These are phyloP conservation scores for Acleris emargana DNA, from an alignment of 2,888 invertebrate species.

Conservation along the genomic window DNA sequence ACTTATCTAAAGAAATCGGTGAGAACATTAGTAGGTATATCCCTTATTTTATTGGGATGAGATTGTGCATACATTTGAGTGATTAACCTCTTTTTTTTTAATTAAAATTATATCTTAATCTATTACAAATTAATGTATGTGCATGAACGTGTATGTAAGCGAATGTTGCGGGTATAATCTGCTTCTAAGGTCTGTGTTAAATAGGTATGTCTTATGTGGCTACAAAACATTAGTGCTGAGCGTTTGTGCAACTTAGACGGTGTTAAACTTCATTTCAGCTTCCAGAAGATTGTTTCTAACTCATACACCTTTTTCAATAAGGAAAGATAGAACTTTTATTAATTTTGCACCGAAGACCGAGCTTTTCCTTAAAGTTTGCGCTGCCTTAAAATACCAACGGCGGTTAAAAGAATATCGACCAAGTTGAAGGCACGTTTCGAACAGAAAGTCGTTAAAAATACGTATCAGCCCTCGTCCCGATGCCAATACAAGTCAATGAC, in stretches of 20 bases:
- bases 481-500: constrained; percentile 37
- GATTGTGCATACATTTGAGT: no score
- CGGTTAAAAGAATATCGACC: constrained; percentile 32
- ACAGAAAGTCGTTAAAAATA: constrained; percentile 36
- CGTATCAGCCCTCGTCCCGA: constrained; percentile 20
- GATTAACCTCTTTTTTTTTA: no score
- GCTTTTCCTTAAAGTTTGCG: constrained; percentile 6
- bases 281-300: neutral
- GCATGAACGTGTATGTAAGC: no score
- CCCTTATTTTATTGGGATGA: no score
- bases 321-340: constrained; percentile 28
- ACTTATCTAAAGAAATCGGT: no score
- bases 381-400: constrained; percentile 23
- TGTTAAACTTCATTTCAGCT: neutral
- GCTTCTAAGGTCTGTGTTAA: no score
- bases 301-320: neutral
- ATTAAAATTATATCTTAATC: no score
- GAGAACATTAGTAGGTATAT: no score
- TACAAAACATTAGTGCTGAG: no score
- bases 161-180: no score
- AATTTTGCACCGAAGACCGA: constrained; percentile 23
- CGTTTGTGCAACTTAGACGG: neutral
- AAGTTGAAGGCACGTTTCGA: constrained; percentile 24
- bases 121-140: no score
- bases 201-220: no score